Evolutionary conservation across 2,113 vertebrate species (phyloP), one percentile per base, ranked within the genome.

Genomic region (Leptodactylus fuscus): DNA sequence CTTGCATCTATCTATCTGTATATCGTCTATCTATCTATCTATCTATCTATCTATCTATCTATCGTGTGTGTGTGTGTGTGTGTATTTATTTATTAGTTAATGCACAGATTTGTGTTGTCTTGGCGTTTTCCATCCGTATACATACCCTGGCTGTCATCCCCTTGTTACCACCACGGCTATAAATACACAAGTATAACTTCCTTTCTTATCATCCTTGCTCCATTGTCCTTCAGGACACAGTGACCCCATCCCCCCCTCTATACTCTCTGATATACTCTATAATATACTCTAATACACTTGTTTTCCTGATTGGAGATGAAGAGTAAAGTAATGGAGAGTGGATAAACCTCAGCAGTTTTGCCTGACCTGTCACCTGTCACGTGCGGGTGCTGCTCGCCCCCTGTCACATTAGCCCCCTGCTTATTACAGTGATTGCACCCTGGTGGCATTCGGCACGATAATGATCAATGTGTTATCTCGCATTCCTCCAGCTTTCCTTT

Each of bases 401-500:
- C 86, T 90, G 88, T 89, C 87, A 65, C 87, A 90, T 91, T 91
- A 89, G 90, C 83, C 89, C 87, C 75, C 91, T 88, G 90, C 91
- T 95, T 94, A 92, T 93, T 92, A 94, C 92, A 92, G 91, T 91
- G 92, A 95, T 89, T 89, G n/a, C 92, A 91, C 92, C 89, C 85
- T 88, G 90, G 86, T 90, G 94, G 94, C 94, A 93, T 95, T 95
- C 90, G 85, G 91, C 91, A 92, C 94, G 94, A 91, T 93, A 95
- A 92, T 90, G 92, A 94, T 92, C 93, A 95, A 94, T 94, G 95
- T 92, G 92, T 97, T 95, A 95, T 96, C 91, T 90, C 87, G 90
- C 96, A 96, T 97, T 97, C 95, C 95, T 95, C 76, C 89, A 92
- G 92, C 94, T 94, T 94, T 93, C 92, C 95, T 93, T 88, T 58